These are phyloP conservation scores for Harpegnathos saltator DNA, from an alignment of 1,140 invertebrate genomes.

Conservation along the genomic window DNA sequence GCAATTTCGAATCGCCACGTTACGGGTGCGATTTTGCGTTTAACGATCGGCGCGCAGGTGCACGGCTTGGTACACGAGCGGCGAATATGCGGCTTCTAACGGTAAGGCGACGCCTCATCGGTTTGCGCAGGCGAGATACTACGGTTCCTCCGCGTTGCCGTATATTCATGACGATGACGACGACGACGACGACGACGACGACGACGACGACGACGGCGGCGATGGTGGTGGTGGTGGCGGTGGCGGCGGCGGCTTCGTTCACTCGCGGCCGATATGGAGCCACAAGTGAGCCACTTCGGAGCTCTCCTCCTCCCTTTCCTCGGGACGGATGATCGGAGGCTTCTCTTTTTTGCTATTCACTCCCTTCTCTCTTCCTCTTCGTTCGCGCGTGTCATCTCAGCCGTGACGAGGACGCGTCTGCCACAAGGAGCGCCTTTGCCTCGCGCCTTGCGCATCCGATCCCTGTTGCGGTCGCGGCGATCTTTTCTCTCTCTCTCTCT, in stretches of 20 bases:
- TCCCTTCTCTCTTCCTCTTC: conserved; percentile 32
- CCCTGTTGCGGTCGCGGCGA: conserved; percentile 38
- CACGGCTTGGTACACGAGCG: conserved; percentile 28
- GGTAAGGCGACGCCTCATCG: conserved; percentile 82
- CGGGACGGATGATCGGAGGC: conserved; percentile 11
- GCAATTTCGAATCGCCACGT: conserved; percentile 64
- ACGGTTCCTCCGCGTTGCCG: conserved; percentile 23
- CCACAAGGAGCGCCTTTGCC: conserved; percentile 53
- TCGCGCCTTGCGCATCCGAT: too few species aligned
- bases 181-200: background rate
- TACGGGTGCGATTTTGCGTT: conserved; percentile 79
- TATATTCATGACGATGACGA: background rate
- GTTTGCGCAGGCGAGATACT: conserved; percentile 70
- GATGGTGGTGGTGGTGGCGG: background rate
- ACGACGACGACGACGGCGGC: background rate
- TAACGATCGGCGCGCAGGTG: conserved; percentile 80
- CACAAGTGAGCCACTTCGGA: background rate
- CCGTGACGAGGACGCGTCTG: conserved; percentile 73
- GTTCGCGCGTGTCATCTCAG: conserved; percentile 71
- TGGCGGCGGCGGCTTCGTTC: background rate
- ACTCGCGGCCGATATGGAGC: conserved; percentile 17
- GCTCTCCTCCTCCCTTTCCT: background rate
- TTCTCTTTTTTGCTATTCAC: conserved; percentile 30
- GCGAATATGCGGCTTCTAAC: conserved; percentile 74
- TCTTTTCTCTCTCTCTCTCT: background rate